Conservation (phyloP, 1,140 invertebrate genomes). For the Microplitis demolitor region DNA sequence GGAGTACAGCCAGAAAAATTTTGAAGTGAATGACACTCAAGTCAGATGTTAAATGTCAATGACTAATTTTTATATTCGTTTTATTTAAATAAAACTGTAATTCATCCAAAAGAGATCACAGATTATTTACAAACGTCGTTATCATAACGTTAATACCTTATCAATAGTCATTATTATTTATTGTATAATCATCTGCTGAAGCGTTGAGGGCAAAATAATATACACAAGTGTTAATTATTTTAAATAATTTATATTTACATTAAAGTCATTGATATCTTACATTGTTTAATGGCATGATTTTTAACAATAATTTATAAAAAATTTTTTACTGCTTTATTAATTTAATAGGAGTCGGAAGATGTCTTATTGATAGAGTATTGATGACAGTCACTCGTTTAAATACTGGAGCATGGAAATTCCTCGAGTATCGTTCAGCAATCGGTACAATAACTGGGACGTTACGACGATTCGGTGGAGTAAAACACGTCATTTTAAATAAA, state of each 20-base stretch:
- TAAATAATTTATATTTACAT: background rate
- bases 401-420: constrained; percentile 51
- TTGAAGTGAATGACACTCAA: constrained; percentile 11
- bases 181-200: background rate
- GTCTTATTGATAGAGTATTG: constrained; percentile 49
- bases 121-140: background rate
- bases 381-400: constrained; percentile 53
- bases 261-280: background rate
- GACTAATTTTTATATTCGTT: too few species aligned
- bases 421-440: constrained; percentile 41
- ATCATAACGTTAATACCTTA: background rate
- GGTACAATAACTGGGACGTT: constrained; percentile 44
- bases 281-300: background rate
- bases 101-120: background rate
- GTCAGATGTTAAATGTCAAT: background rate
- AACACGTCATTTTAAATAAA: constrained; percentile 49
- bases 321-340: constrained; percentile 27
- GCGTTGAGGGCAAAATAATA: constrained; percentile 4
- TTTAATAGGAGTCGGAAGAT: constrained; percentile 53
- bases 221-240: background rate
- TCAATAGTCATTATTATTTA: background rate
- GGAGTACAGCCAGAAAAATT: background rate
- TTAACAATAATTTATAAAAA: background rate
- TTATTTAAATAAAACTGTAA: background rate
- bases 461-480: constrained; percentile 41